A percentile compares a stretch with the other conserved stretches of the same genome.
These are phyloP conservation scores for Aulostomus chinensis DNA, from an alignment of 2,797 vertebrate species.

Conservation along the genomic window DNA sequence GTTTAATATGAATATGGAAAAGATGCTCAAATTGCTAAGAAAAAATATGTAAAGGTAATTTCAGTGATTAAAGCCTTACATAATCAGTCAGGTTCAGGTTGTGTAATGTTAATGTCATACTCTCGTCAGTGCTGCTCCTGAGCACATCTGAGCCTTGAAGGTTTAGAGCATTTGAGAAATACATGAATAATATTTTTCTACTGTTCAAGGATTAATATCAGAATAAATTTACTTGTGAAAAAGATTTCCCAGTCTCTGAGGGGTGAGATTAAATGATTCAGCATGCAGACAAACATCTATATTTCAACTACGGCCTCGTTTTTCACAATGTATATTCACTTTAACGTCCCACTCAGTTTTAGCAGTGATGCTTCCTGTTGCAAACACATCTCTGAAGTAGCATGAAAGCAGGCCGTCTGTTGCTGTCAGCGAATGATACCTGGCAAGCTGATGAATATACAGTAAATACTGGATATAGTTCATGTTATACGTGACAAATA, in stretches of 20 bases:
- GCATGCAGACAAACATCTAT: slow-evolving; percentile 71
- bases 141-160: slow-evolving; percentile 35
- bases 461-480: slow-evolving; percentile 37
- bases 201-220: slow-evolving; percentile 63
- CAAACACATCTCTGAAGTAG: slow-evolving; percentile 22
- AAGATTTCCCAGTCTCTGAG: slow-evolving; percentile 56
- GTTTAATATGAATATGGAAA: slow-evolving; percentile 17
- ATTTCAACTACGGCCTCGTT: slow-evolving; percentile 66
- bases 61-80: slow-evolving; percentile 53
- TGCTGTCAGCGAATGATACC: slow-evolving; percentile 39
- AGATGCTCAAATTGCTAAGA: too few relatives aligned
- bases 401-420: too few relatives aligned
- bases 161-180: slow-evolving; percentile 54
- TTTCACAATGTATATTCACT: slow-evolving; percentile 72
- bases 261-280: slow-evolving; percentile 75
- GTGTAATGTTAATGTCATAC: slow-evolving; percentile 39
- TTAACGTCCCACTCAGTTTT: slow-evolving; percentile 68
- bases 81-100: slow-evolving; percentile 38
- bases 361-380: slow-evolving; percentile 53
- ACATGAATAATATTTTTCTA: slow-evolving; percentile 63
- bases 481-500: slow-evolving; percentile 29
- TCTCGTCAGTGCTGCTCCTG: slow-evolving; percentile 22
- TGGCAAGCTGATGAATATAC: slow-evolving; percentile 36
- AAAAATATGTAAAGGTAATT: slow-evolving; percentile 40
- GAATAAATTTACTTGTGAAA: slow-evolving; percentile 65